Evolutionary conservation across 30 jellyfish, hydroid and myxozoan species (phyloP).

Genomic region (Hydra vulgaris): DNA sequence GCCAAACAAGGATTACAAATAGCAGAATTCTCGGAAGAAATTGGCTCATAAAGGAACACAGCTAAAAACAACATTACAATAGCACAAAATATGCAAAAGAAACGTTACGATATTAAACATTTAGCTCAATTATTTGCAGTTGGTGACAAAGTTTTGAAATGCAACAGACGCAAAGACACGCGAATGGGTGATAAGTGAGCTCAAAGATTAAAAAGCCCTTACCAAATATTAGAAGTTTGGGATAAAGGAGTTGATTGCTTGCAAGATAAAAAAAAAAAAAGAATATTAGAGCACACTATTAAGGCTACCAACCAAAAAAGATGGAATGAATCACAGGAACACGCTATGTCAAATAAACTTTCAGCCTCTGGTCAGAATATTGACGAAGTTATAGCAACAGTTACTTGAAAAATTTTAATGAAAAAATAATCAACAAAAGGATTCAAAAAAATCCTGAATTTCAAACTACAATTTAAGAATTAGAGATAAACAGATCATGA

Average conservation of each 20-base stretch:
- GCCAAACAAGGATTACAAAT: not conserved
- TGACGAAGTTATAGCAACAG: not conserved
- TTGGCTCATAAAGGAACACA: not conserved
- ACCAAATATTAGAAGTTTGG: not conserved
- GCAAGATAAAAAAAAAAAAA: not conserved
- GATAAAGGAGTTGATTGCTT: not conserved
- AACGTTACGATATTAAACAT: not conserved
- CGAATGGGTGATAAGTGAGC: not conserved
- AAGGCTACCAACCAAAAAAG: not conserved
- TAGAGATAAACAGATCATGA: not conserved
- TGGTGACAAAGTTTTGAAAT: not conserved
- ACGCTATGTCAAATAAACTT: not conserved
- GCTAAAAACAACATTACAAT: not conserved
- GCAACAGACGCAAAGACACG: not conserved
- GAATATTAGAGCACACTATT: not conserved
- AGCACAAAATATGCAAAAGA: not conserved
- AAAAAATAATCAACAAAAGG: not conserved
- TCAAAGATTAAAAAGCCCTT: not conserved
- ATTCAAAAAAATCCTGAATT: not conserved
- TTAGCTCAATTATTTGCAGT: not conserved
- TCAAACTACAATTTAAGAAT: not conserved
- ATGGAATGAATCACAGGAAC: not conserved
- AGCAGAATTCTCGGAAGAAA: not conserved
- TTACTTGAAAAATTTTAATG: not conserved
- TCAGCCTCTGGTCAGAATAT: not conserved